phyloP scores from a whole-genome alignment of 1,140 invertebrate species.

The Coptotermes formosanus region DNA sequence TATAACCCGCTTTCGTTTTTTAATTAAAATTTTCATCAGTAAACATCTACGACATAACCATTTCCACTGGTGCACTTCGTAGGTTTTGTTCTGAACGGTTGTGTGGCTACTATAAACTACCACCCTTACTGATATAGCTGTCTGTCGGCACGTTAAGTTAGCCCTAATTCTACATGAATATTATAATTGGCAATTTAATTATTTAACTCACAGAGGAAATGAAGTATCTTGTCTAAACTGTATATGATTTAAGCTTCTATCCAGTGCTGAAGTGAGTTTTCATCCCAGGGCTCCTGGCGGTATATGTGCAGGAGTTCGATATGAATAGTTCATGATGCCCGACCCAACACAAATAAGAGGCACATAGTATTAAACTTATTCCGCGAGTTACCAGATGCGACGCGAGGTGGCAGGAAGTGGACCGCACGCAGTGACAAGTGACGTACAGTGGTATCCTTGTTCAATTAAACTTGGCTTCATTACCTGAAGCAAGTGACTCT shows the following conservation, averaged over 20 bases:
- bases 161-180: constrained; percentile 27
- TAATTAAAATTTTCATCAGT: too few relatives aligned
- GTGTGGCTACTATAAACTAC: background rate
- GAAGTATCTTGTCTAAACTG: background rate
- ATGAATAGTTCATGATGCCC: background rate
- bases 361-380: background rate
- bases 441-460: background rate
- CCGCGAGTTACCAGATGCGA: background rate
- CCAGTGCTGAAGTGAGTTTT: background rate
- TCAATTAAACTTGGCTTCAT: background rate
- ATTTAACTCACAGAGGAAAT: constrained; percentile 10
- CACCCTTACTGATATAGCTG: background rate
- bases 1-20: too few relatives aligned
- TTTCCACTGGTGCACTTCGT: background rate
- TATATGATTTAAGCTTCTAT: background rate
- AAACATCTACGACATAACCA: too few relatives aligned
- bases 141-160: background rate
- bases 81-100: background rate
- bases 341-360: background rate
- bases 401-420: too few relatives aligned
- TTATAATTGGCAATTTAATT: constrained; percentile 25
- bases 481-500: background rate
- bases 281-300: background rate
- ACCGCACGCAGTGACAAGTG: too few relatives aligned
- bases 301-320: too few relatives aligned